A percentile compares a stretch with the other conserved stretches of the same genome.
Conservation (phyloP, 2,113 vertebrate species). For the Thunnus thynnus region DNA sequence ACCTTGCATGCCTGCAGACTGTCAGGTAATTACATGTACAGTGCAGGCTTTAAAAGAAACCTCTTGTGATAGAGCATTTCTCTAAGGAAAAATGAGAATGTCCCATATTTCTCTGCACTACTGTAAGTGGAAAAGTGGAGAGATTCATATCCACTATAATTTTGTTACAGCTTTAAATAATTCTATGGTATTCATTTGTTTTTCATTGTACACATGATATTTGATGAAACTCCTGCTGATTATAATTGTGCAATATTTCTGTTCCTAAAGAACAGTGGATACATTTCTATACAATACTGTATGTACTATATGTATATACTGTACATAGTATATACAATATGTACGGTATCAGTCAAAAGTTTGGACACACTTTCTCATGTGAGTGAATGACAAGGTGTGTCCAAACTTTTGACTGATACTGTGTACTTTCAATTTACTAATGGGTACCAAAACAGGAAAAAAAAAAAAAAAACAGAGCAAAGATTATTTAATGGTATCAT, state of each 20-base stretch:
- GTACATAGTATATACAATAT: too few relatives aligned
- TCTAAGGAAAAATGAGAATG: not conserved
- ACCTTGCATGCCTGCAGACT: not conserved
- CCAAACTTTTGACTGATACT: too few relatives aligned
- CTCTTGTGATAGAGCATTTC: not conserved
- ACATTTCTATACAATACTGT: not conserved
- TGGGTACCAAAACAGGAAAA: too few relatives aligned
- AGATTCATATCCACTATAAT: conserved; percentile 6
- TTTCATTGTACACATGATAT: not conserved
- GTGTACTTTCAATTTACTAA: too few relatives aligned
- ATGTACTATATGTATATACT: too few relatives aligned
- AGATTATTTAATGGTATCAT: too few relatives aligned
- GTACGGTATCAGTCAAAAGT: too few relatives aligned
- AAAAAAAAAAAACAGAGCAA: too few relatives aligned
- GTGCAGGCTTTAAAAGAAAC: not conserved
- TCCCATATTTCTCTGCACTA: not conserved
- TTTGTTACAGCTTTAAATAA: not conserved
- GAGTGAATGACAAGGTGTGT: too few relatives aligned
- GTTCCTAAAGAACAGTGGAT: not conserved
- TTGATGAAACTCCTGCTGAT: conserved; percentile 2
- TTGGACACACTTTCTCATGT: too few relatives aligned
- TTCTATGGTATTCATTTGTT: not conserved
- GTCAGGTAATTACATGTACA: not conserved
- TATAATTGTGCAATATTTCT: not conserved
- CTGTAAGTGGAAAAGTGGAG: not conserved